Conservation (phyloP, 2,888 invertebrate genomes). For the Apamea crenata region DNA sequence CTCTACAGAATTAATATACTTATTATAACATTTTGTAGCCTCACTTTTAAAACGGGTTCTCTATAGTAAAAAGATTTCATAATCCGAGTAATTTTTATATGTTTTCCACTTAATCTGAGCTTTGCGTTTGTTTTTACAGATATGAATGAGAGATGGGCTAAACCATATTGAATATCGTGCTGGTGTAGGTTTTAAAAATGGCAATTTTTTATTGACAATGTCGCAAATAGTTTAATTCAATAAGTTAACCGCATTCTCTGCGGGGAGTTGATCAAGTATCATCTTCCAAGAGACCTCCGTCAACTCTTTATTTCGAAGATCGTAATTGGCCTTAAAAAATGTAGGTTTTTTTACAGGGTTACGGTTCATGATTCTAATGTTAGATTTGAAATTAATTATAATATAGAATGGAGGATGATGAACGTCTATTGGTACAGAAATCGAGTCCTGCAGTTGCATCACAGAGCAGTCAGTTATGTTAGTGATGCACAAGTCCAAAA, state of each 20-base stretch:
- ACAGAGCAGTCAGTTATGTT: background rate
- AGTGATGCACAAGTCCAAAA: background rate
- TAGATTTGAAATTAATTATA: background rate
- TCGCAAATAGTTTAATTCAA: background rate
- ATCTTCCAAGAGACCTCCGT: background rate
- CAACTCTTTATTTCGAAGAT: too few relatives aligned
- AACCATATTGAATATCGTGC: background rate
- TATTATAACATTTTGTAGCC: background rate
- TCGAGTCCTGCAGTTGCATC: background rate
- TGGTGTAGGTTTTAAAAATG: background rate
- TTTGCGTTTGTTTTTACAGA: background rate
- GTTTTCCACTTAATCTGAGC: background rate
- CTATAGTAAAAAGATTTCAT: background rate
- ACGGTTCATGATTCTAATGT: background rate
- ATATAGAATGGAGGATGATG: background rate
- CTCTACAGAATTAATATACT: background rate
- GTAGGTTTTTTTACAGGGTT: background rate
- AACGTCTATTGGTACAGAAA: background rate
- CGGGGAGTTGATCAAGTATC: background rate
- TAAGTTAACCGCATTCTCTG: background rate
- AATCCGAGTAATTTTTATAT: background rate
- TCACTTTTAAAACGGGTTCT: background rate
- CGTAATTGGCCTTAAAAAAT: background rate
- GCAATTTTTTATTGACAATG: background rate
- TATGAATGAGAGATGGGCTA: background rate